A percentile compares a stretch with the other conserved stretches of the same genome.
These are phyloP conservation scores for Scyliorhinus canicula DNA, from an alignment of 2,797 vertebrate species.

Conservation along the genomic window DNA sequence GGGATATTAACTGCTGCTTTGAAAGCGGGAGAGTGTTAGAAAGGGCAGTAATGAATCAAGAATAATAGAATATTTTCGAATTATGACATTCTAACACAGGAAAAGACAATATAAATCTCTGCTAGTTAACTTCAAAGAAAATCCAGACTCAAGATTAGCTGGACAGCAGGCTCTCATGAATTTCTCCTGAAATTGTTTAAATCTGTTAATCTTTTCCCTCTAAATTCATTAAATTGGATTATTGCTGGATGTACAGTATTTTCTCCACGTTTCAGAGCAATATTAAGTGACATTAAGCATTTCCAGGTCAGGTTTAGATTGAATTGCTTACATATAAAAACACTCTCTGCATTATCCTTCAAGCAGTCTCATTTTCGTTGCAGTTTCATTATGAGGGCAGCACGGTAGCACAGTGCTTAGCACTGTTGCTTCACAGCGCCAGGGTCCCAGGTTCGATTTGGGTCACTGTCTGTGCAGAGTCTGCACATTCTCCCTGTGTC, in stretches of 20 bases:
- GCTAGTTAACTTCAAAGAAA: neutral
- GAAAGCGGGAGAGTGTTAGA: neutral
- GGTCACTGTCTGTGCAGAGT: too few species aligned
- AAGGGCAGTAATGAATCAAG: neutral
- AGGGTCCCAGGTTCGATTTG: too few species aligned
- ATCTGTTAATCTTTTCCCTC: neutral
- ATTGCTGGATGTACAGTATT: neutral
- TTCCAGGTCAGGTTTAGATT: neutral
- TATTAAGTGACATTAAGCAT: neutral
- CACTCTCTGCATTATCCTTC: neutral
- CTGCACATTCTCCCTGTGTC: too few species aligned
- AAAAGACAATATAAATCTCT: slow-evolving; percentile 1
- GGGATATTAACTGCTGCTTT: neutral
- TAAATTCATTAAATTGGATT: neutral
- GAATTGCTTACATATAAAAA: neutral
- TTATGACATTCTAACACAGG: neutral
- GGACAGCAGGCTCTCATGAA: neutral
- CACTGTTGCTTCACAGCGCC: too few species aligned
- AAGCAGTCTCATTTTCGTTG: neutral
- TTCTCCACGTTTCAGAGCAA: neutral
- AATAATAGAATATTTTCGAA: neutral
- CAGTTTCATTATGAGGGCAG: too few species aligned
- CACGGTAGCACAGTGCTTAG: too few species aligned
- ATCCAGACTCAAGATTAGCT: neutral
- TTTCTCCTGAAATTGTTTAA: neutral